Percentiles rank a stretch among this genome's conserved stretches.
These are phyloP conservation scores for Protonemura montana DNA, from an alignment of 2,888 invertebrate genomes.

Conservation along the genomic window DNA sequence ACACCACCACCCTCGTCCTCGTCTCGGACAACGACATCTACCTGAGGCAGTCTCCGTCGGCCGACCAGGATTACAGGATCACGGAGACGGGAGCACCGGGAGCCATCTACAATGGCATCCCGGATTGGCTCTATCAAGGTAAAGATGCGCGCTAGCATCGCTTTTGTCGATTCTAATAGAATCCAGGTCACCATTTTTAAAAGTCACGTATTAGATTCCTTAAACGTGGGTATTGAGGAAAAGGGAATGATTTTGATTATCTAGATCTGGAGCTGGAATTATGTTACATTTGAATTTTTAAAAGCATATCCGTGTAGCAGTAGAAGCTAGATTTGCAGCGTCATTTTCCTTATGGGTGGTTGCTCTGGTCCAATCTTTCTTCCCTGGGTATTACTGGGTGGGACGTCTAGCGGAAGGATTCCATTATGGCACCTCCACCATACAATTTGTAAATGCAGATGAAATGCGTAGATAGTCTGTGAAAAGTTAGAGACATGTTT, in stretches of 20 bases:
- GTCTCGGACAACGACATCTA: constrained; percentile 91
- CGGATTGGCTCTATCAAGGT: constrained; percentile 98
- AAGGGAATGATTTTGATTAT: constrained; percentile 7
- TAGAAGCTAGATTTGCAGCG: constrained; percentile 12
- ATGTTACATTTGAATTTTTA: constrained; percentile 4
- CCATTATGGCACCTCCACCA: not conserved
- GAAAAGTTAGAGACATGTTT: no score
- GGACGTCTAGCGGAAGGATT: not conserved
- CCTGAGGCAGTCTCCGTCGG: constrained; percentile 74
- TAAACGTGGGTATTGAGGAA: not conserved
- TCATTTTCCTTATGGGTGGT: not conserved
- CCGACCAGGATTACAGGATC: constrained; percentile 68
- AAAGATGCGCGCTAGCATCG: constrained; percentile 48
- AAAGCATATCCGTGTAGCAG: constrained; percentile 12
- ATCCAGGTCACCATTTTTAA: constrained; percentile 7
- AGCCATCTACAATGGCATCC: constrained; percentile 88
- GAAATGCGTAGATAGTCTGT: not conserved
- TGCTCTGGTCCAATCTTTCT: not conserved
- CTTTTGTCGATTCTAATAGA: constrained; percentile 33
- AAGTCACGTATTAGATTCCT: constrained; percentile 2
- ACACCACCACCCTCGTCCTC: constrained; percentile 78
- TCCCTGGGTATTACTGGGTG: not conserved
- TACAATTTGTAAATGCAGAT: not conserved
- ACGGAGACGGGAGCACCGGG: constrained; percentile 82
- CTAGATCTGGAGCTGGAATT: not conserved